Percentiles rank a stretch among this genome's conserved stretches.
These are phyloP conservation scores for Lycocerus yunnanus DNA, from an alignment of 2,888 invertebrate genomes.

Conservation along the genomic window DNA sequence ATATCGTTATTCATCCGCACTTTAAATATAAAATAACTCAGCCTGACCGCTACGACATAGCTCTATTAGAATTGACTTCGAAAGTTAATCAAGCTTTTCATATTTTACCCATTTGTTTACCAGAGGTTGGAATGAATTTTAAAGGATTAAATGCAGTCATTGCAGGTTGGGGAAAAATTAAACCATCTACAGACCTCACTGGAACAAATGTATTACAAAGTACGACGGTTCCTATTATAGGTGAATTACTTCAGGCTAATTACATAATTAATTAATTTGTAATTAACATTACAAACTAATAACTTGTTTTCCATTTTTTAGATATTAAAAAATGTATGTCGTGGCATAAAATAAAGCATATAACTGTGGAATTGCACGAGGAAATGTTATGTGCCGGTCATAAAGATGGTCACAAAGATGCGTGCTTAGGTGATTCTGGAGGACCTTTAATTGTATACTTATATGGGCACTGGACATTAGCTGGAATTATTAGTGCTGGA, in stretches of 20 bases:
- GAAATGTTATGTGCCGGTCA: conserved; percentile 88
- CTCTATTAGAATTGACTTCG: conserved; percentile 71
- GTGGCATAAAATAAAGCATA: conserved; percentile 83
- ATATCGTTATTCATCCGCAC: conserved; percentile 78
- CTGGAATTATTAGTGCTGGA: conserved; percentile 83
- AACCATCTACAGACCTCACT: conserved; percentile 71
- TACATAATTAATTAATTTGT: background rate
- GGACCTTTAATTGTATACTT: conserved; percentile 75
- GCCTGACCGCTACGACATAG: conserved; percentile 81
- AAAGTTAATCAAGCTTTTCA: conserved; percentile 63
- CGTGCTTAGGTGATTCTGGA: conserved; percentile 82
- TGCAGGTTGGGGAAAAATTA: conserved; percentile 86
- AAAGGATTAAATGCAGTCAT: conserved; percentile 67
- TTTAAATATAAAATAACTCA: conserved; percentile 83
- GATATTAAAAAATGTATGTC: conserved; percentile 74
- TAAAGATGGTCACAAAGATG: conserved; percentile 80
- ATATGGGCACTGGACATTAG: conserved; percentile 73
- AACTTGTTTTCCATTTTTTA: conserved; percentile 41
- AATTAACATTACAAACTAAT: background rate
- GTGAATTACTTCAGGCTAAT: conserved; percentile 56
- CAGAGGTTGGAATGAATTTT: conserved; percentile 56
- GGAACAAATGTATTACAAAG: conserved; percentile 82
- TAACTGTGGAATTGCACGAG: conserved; percentile 73
- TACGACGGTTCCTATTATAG: conserved; percentile 80
- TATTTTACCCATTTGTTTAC: conserved; percentile 80